A percentile compares a stretch with the other conserved stretches of the same genome.
Evolutionary conservation across 2,888 invertebrate species (phyloP).

Genomic region (Drosophila paramelanica): DNA sequence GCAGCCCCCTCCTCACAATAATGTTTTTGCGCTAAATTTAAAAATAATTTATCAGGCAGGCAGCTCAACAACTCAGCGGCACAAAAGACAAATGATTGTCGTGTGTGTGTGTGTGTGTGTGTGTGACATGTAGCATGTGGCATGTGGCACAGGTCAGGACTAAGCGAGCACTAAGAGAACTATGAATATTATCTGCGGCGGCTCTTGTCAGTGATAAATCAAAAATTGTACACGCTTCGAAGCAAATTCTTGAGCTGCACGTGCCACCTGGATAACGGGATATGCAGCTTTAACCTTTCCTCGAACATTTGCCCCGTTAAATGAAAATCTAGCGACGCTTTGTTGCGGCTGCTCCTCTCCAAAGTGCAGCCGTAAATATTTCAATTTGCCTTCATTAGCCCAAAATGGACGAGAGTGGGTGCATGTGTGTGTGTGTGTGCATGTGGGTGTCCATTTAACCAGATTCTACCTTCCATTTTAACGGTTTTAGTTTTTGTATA

Average conservation of each 20-base stretch:
- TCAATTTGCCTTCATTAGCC: slow-evolving; percentile 73
- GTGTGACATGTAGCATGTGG: slow-evolving; percentile 22
- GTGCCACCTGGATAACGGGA: slow-evolving; percentile 12
- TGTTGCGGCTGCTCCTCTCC: slow-evolving; percentile 45
- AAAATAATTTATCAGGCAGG: slow-evolving; percentile 71
- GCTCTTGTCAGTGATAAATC: slow-evolving; percentile 67
- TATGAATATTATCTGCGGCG: slow-evolving; percentile 8
- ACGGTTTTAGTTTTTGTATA: background rate
- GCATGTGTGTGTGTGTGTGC: slow-evolving; percentile 4
- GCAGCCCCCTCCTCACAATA: no score
- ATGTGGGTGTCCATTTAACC: slow-evolving; percentile 17
- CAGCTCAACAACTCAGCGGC: slow-evolving; percentile 33
- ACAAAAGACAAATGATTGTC: slow-evolving; percentile 65
- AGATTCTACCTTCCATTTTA: slow-evolving; percentile 16
- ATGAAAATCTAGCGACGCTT: slow-evolving; percentile 65
- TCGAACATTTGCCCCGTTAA: slow-evolving; percentile 29
- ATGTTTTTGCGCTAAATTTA: slow-evolving; percentile 14
- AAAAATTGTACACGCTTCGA: slow-evolving; percentile 63
- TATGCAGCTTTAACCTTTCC: slow-evolving; percentile 9
- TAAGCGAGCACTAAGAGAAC: slow-evolving; percentile 2
- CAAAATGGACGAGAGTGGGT: slow-evolving; percentile 19
- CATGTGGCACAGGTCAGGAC: no score
- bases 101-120: slow-evolving; percentile 32
- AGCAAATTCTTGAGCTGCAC: slow-evolving; percentile 56
- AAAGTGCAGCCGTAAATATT: slow-evolving; percentile 74